phyloP scores from a whole-genome alignment of 2,797 vertebrate genomes.

The Crocodylus rhombifer region DNA sequence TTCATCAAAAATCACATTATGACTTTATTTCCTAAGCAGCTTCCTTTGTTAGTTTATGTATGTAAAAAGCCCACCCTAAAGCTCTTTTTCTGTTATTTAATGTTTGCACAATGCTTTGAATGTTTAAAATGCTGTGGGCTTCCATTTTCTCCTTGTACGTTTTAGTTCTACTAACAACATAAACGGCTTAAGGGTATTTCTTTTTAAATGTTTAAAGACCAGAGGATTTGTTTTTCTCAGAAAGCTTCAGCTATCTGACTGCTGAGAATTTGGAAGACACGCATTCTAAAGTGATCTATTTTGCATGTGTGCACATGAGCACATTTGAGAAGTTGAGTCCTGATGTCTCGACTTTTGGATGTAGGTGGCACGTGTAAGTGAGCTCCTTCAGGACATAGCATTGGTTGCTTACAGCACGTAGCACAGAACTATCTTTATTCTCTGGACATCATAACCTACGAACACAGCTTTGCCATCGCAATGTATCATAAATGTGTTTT shows the following conservation, averaged over 20 bases:
- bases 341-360: neutral
- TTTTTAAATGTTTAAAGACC: neutral
- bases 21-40: neutral
- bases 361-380: neutral
- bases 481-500: conserved; percentile 37
- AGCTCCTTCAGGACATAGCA: neutral
- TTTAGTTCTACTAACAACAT: neutral
- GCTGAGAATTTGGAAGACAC: neutral
- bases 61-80: neutral
- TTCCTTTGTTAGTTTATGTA: neutral
- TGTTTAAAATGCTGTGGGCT: neutral
- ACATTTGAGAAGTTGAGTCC: neutral
- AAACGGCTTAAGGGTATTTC: neutral
- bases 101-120: rapidly evolving
- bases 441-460: neutral
- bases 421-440: neutral
- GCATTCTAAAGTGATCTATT: neutral
- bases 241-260: neutral
- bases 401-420: rapidly evolving
- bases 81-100: neutral
- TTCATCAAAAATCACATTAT: neutral
- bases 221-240: neutral
- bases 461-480: neutral
- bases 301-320: neutral
- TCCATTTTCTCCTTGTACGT: neutral